Conservation (phyloP, 2,888 invertebrate genomes). For the Standfussiana lucernea region DNA sequence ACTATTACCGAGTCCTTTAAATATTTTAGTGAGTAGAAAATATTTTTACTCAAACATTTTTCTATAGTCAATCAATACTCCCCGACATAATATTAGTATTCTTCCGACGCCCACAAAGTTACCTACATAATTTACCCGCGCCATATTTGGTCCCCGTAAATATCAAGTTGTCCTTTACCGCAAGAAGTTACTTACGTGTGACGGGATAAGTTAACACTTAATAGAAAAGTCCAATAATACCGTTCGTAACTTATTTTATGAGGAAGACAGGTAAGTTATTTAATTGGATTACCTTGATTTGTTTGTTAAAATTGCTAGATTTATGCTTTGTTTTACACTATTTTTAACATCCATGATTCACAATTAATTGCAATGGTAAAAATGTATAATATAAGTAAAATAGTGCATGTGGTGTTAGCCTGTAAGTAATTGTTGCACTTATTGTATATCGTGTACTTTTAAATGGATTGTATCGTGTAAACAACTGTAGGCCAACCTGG, state of each 20-base stretch:
- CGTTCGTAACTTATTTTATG: constrained; percentile 12
- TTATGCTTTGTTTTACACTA: too few relatives aligned
- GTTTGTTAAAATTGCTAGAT: too few relatives aligned
- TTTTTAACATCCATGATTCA: too few relatives aligned
- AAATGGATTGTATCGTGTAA: too few relatives aligned
- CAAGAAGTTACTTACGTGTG: constrained; percentile 57
- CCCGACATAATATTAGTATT: constrained; percentile 54
- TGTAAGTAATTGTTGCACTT: too few relatives aligned
- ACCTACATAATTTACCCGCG: constrained; percentile 44
- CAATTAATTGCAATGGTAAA: too few relatives aligned
- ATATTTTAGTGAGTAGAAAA: constrained; percentile 15
- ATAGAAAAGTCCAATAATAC: constrained; percentile 27
- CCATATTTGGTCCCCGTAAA: constrained; percentile 63
- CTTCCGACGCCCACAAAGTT: constrained; percentile 48
- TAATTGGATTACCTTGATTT: too few relatives aligned
- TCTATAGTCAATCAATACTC: constrained; percentile 24
- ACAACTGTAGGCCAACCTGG: too few relatives aligned
- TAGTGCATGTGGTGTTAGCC: too few relatives aligned
- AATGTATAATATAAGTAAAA: too few relatives aligned
- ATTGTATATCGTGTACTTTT: too few relatives aligned
- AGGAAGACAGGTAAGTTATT: too few relatives aligned
- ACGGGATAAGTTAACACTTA: constrained; percentile 28
- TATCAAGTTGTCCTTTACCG: constrained; percentile 59
- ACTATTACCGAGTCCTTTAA: not conserved
- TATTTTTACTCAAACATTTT: not conserved